phyloP scores from a whole-genome alignment of 2,113 vertebrate genomes.

The Pteronura brasiliensis region DNA sequence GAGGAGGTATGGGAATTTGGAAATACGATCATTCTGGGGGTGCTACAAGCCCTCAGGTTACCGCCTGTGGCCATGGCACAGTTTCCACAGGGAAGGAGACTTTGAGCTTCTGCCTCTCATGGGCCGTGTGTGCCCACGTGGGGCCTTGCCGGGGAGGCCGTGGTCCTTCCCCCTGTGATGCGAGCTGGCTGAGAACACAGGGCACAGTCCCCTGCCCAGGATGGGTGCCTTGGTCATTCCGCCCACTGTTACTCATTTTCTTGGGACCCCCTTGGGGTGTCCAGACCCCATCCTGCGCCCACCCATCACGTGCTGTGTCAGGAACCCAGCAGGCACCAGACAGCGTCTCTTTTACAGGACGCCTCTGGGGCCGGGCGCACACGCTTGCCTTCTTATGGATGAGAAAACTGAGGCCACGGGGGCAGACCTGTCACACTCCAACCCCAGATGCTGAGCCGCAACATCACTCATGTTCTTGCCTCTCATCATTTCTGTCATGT shows the following conservation, averaged over 20 bases:
- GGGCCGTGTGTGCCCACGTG: fast-evolving
- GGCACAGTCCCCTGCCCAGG: fast-evolving
- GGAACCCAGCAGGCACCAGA: background rate
- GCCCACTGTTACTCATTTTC: fast-evolving
- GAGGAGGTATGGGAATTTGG: background rate
- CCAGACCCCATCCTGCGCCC: fast-evolving
- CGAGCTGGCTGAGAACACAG: fast-evolving
- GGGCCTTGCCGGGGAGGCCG: background rate
- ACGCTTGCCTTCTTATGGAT: fast-evolving
- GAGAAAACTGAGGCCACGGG: fast-evolving
- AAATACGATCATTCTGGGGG: fast-evolving
- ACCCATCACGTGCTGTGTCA: fast-evolving
- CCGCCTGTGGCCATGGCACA: fast-evolving
- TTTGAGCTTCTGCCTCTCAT: too few relatives aligned
- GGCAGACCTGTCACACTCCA: background rate
- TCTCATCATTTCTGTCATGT: too few relatives aligned
- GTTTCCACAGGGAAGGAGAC: background rate
- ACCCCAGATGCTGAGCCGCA: fast-evolving
- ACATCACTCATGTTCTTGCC: fast-evolving
- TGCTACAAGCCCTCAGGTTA: background rate
- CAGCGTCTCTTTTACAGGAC: background rate
- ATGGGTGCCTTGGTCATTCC: fast-evolving
- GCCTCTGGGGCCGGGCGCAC: background rate
- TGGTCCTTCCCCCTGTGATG: background rate
- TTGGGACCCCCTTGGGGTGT: too few relatives aligned